phyloP scores from a whole-genome alignment of 2,113 vertebrate species.

The Vidua chalybeata region DNA sequence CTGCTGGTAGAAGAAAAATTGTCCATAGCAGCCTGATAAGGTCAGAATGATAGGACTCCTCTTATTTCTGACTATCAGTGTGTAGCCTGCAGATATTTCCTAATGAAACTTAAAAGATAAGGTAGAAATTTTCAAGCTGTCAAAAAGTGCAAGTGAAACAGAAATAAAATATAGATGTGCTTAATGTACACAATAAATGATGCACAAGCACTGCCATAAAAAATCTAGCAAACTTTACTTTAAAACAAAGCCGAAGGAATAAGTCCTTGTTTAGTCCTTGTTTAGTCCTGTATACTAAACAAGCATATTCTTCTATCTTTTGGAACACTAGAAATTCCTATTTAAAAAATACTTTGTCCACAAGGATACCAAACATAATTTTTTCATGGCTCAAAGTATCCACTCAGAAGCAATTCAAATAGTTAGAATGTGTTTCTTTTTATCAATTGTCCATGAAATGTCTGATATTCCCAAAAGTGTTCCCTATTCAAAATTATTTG shows the following conservation, averaged over 20 bases:
- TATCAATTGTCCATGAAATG: background rate
- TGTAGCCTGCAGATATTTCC: conserved; percentile 24
- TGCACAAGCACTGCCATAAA: background rate
- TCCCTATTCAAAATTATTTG: background rate
- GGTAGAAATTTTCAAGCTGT: conserved; percentile 43
- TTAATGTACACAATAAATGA: background rate
- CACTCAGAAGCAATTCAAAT: background rate
- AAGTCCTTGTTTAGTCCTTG: background rate
- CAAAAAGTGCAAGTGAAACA: conserved; percentile 26
- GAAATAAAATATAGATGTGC: background rate
- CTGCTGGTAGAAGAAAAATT: background rate
- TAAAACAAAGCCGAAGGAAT: background rate
- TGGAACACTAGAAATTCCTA: background rate
- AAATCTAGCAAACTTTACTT: background rate
- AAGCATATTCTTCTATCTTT: background rate
- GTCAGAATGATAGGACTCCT: conserved; percentile 12
- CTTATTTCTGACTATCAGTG: conserved; percentile 49
- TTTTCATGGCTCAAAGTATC: background rate
- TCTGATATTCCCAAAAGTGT: background rate
- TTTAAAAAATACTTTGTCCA: background rate
- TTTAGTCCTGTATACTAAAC: background rate
- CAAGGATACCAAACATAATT: background rate
- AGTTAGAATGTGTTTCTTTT: background rate
- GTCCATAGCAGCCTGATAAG: background rate
- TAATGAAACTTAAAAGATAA: conserved; percentile 55